These are phyloP conservation scores for Manis javanica DNA, from an alignment of 2,797 vertebrate genomes.

Conservation along the genomic window DNA sequence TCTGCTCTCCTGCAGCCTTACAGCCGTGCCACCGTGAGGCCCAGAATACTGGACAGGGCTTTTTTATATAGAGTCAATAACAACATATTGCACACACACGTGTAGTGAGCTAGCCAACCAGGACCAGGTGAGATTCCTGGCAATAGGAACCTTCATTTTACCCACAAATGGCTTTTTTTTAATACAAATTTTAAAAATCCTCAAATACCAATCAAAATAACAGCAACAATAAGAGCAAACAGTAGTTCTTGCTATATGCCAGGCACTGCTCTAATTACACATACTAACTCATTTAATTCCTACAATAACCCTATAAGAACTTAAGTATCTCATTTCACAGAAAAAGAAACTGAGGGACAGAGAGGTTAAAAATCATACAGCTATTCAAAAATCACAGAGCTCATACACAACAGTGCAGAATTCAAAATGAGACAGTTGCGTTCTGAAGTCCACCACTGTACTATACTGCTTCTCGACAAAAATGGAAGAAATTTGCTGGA, in stretches of 20 bases:
- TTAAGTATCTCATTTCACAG: slow-evolving; percentile 20
- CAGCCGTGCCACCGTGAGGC: too few relatives aligned
- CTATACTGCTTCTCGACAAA: neutral
- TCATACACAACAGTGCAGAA: neutral
- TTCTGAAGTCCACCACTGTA: neutral
- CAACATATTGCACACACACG: too few relatives aligned
- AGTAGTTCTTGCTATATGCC: neutral
- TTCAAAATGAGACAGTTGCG: neutral
- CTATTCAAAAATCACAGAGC: neutral
- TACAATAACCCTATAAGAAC: neutral
- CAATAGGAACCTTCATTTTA: too few relatives aligned
- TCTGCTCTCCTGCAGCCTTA: too few relatives aligned
- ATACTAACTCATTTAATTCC: neutral
- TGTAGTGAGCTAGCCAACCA: too few relatives aligned
- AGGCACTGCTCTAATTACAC: neutral
- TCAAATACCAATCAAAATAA: slow-evolving; percentile 5
- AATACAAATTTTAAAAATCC: neutral
- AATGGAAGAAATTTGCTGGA: neutral
- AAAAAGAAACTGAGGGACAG: neutral
- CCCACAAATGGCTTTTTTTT: neutral
- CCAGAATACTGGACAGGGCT: too few relatives aligned
- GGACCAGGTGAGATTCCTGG: too few relatives aligned
- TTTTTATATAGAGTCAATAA: too few relatives aligned
- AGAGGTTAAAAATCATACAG: neutral
- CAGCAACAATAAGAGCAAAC: neutral